A percentile compares a stretch with the other conserved stretches of the same genome.
Evolutionary conservation across 1,140 invertebrate genomes (phyloP).

Genomic region (Parapsyche elsis): DNA sequence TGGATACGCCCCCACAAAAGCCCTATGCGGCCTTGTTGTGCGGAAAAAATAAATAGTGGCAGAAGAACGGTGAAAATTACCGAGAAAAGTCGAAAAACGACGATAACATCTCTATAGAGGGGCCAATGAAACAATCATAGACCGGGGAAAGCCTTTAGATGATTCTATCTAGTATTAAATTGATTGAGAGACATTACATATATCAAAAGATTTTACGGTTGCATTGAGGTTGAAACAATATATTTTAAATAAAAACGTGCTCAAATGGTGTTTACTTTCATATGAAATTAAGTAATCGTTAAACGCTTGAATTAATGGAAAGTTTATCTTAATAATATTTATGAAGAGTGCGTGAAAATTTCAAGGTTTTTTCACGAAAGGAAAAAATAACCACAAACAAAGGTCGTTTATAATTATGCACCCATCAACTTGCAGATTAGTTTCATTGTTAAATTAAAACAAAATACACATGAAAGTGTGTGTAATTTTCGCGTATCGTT

Average conservation of each 20-base stretch:
- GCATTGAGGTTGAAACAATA: background rate
- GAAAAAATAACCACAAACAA: background rate
- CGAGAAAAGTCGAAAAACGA: background rate
- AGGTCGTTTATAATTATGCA: slow-evolving; percentile 13
- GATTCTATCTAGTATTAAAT: too few species aligned
- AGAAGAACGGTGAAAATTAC: slow-evolving; percentile 6
- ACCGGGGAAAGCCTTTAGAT: too few species aligned
- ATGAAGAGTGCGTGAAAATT: background rate
- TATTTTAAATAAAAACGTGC: too few species aligned
- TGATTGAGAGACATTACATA: too few species aligned
- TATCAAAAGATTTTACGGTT: background rate
- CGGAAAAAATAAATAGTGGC: background rate
- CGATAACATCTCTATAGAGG: background rate
- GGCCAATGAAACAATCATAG: background rate
- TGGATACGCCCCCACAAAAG: background rate
- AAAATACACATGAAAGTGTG: background rate
- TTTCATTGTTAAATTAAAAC: slow-evolving; percentile 3
- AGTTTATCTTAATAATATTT: background rate
- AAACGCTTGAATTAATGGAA: too few species aligned
- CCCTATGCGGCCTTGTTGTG: background rate
- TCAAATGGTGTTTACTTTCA: too few species aligned
- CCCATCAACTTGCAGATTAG: slow-evolving; percentile 7
- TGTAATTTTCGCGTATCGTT: background rate
- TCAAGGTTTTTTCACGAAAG: background rate
- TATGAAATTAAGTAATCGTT: too few species aligned